These are phyloP conservation scores for Trichopoda pennipes DNA, from an alignment of 2,888 invertebrate genomes.

Conservation along the genomic window DNA sequence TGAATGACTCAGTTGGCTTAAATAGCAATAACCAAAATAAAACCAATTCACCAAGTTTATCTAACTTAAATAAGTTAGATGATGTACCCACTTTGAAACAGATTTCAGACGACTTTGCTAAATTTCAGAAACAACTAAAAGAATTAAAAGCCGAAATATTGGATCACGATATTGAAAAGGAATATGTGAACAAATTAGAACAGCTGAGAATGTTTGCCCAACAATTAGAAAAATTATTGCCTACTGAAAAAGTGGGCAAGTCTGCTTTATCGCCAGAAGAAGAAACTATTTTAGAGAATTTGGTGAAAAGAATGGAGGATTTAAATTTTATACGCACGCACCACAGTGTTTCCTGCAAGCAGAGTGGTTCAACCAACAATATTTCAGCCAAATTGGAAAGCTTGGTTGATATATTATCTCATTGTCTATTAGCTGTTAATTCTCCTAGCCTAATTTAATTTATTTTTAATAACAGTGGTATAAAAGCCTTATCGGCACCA, in stretches of 20 bases:
- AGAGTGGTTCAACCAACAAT: constrained; percentile 35
- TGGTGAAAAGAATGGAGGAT: constrained; percentile 74
- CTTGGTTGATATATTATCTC: constrained; percentile 75
- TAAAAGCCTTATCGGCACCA: too few species aligned
- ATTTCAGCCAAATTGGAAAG: constrained; percentile 70
- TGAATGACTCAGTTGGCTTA: constrained; percentile 39
- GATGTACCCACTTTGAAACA: constrained; percentile 71
- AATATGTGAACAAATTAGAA: constrained; percentile 71
- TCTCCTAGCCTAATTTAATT: constrained; percentile 64
- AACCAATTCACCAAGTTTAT: constrained; percentile 58
- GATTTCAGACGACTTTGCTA: constrained; percentile 73
- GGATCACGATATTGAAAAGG: constrained; percentile 64
- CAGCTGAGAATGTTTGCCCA: constrained; percentile 74
- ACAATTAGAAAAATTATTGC: constrained; percentile 75
- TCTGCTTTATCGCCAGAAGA: constrained; percentile 73
- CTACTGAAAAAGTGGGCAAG: constrained; percentile 59
- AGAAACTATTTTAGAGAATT: constrained; percentile 68
- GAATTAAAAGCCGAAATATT: constrained; percentile 69
- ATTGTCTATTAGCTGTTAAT: constrained; percentile 74
- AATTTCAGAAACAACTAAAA: constrained; percentile 73
- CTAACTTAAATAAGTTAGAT: constrained; percentile 64
- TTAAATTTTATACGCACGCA: constrained; percentile 74
- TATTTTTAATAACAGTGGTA: too few species aligned
- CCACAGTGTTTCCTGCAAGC: constrained; percentile 65
- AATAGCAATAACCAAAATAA: background rate